Evolutionary conservation across 2,888 invertebrate species (phyloP), one percentile per base, ranked within the genome.

Genomic region (Caenorhabditis parvicauda): DNA sequence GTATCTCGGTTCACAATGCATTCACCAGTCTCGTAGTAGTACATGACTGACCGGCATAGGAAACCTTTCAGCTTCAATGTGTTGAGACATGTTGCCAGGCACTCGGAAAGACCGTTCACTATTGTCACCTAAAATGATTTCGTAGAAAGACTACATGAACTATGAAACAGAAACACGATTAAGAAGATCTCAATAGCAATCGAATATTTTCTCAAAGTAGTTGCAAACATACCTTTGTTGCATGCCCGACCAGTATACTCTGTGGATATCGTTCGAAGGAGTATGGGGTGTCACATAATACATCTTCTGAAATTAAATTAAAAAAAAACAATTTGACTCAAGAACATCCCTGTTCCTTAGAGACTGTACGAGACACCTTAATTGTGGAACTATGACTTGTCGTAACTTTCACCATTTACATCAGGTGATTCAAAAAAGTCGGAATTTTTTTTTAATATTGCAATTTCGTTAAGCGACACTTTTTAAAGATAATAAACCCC

Each of bases 11-110:
- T 80, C 56, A 80, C 53, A 25, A 80, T 68, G 60, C 80, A 80
- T 55, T 80, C 75, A 19, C 75, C 76, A n/a, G 74, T 74, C 49
- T 75, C 75, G 56, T 81, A 80, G 64, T 73, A 81, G 60, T 71
- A 80, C 69, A 79, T 80, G 9, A 60, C 75, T 7, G 72, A 72
- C 37, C 56, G 50, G 46, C 74, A 74, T 1, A 54, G 53, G 41
- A 70, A 58, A 12, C 62, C 58, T 45, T 60, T 51, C 7, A 50
- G 45, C 37, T 51, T 47, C 6, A 52, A 47, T 1, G 75, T 58
- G 22, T 68, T 65, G 17, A 78, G 65, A 55, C 80, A 80, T 28
- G 64, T 52, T 6, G 67, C 59, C 24, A 80, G 72, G 59, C 80
- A 80, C 29, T 74, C 75, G 1, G 77, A 68, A 14, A 81, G 63